phyloP scores from a whole-genome alignment of 2,888 invertebrate species.

The Diploptera punctata region DNA sequence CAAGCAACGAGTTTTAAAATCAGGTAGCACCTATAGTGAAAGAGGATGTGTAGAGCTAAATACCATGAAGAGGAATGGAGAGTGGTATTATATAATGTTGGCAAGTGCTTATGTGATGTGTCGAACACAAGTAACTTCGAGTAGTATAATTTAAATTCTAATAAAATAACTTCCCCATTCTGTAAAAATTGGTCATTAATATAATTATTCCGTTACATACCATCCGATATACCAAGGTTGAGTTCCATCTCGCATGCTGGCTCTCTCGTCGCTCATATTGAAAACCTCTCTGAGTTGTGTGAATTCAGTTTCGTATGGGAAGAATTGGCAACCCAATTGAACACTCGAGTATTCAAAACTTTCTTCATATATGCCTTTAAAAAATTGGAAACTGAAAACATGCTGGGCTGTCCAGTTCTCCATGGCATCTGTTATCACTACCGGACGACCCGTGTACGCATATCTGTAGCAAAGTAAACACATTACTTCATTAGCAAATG shows the following conservation, averaged over 20 bases:
- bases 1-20: too few relatives aligned
- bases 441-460: conserved; percentile 80
- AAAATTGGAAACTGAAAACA: conserved; percentile 82
- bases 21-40: too few relatives aligned
- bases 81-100: too few relatives aligned
- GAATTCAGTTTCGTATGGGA: conserved; percentile 92
- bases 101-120: too few relatives aligned
- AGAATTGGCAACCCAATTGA: conserved; percentile 81
- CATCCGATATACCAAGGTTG: conserved; percentile 77
- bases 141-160: too few relatives aligned
- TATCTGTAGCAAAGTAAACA: conserved; percentile 54
- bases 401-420: conserved; percentile 79
- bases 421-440: conserved; percentile 85
- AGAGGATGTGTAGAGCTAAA: too few relatives aligned
- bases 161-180: too few relatives aligned
- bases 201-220: conserved; percentile 54
- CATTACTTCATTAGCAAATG: too few relatives aligned
- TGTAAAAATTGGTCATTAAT: too few relatives aligned
- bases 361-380: conserved; percentile 75
- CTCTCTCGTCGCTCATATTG: conserved; percentile 75
- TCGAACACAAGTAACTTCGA: too few relatives aligned
- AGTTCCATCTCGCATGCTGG: conserved; percentile 64
- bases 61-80: too few relatives aligned
- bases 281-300: conserved; percentile 80
- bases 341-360: conserved; percentile 50